These are phyloP conservation scores for Himantopus leucocephalus DNA, from an alignment of 2,113 vertebrate species.

Conservation along the genomic window DNA sequence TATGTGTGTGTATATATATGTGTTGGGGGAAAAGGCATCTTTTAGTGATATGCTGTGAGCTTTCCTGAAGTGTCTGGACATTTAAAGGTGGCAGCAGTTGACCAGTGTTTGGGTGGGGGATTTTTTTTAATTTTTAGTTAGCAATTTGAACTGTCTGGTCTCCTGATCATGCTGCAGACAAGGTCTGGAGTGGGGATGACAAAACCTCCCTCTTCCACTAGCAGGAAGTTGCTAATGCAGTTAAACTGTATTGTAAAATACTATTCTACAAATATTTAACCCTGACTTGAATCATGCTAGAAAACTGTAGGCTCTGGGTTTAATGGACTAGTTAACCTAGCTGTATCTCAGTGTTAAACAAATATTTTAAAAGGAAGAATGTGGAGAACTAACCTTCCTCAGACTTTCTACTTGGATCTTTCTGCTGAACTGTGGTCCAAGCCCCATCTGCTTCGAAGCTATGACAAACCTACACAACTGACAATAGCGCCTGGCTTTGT, in stretches of 20 bases:
- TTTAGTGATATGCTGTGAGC: background rate
- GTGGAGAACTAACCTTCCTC: background rate
- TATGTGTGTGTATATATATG: no score
- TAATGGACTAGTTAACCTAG: background rate
- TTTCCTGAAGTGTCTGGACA: background rate
- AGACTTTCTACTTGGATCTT: background rate
- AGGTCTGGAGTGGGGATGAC: background rate
- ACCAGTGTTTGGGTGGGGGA: background rate
- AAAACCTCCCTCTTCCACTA: background rate
- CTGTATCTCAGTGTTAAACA: background rate
- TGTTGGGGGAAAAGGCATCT: background rate
- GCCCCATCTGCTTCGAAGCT: background rate
- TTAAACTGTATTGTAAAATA: background rate
- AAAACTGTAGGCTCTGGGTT: background rate
- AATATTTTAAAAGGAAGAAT: background rate
- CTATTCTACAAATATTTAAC: background rate
- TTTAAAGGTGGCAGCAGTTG: background rate
- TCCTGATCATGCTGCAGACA: background rate
- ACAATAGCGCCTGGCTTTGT: no score
- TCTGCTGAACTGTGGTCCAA: background rate
- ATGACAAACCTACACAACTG: background rate
- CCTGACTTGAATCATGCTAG: background rate
- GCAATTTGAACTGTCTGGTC: background rate
- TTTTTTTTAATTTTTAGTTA: background rate
- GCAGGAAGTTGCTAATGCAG: background rate